A percentile compares a stretch with the other conserved stretches of the same genome.
phyloP scores from a whole-genome alignment of 2,888 invertebrate genomes.

The Drosophila picticornis region DNA sequence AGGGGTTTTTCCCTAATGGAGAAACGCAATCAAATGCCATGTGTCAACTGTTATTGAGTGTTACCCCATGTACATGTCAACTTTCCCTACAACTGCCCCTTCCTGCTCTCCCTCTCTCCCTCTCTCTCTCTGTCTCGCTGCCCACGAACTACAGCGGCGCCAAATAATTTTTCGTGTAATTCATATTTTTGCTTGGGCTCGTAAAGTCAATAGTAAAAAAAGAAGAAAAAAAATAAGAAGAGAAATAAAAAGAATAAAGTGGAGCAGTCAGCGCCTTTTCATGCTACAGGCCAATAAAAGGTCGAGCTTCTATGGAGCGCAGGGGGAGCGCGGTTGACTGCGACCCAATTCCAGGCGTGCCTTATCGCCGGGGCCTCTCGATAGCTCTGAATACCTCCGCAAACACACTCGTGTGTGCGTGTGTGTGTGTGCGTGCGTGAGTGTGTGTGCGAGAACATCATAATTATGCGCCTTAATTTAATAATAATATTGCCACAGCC shows the following conservation, averaged over 20 bases:
- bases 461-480: constrained; percentile 62
- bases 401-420: constrained; percentile 5
- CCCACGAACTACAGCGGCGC: constrained; percentile 52
- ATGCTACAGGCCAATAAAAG: constrained; percentile 72
- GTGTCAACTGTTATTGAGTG: constrained; percentile 60
- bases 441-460: constrained; percentile 38
- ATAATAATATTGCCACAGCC: constrained; percentile 54
- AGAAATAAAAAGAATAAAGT: constrained; percentile 25
- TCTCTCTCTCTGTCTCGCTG: not conserved
- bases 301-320: constrained; percentile 10
- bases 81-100: constrained; percentile 22
- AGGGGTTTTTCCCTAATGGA: constrained; percentile 43
- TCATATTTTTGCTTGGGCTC: constrained; percentile 52
- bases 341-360: constrained; percentile 78
- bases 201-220: constrained; percentile 53
- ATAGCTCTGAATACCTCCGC: constrained; percentile 26
- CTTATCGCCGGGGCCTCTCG: constrained; percentile 58
- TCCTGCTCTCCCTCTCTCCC: not conserved
- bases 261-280: constrained; percentile 68
- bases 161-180: constrained; percentile 68
- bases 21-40: constrained; percentile 62
- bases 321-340: constrained; percentile 3
- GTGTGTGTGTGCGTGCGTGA: not conserved
- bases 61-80: constrained; percentile 35
- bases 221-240: not conserved